Base-by-base conservation (phyloP, 2,888 invertebrate species). In the Pterostichus madidus region DNA sequence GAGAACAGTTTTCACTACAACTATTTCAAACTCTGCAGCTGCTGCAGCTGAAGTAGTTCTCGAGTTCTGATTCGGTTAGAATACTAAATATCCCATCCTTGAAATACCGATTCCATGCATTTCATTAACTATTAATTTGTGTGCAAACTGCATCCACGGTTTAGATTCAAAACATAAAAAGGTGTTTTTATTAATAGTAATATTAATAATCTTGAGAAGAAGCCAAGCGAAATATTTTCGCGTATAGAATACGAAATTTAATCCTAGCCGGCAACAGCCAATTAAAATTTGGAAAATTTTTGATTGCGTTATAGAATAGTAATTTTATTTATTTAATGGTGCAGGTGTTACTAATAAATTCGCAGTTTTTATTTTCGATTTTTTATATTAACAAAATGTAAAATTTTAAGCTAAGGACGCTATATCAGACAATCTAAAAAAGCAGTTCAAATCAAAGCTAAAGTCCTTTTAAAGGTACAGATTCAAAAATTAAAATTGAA, bases 111-210 rank as follows among this genome's bases (percentile, higher is more conserved):
- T 64, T 64, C 35, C 64, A 32, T 64, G 64, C 32, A 64, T 64
- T 64, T 64, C 64, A 64, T 64, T 64, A 64, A 64, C 64, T 32
- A 64, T 64, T 64, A 64, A 64, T 64, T 64, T 35, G 35, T 35
- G 64, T 64, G 64, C 64, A 64, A 64, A 64, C 35, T 64, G 64
- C 64, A 64, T 64, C 11, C 64, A 5, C 7, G 64, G 64, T 64
- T 31, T 13, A 31, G 64, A 35, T 64, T 35, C 32, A 32, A 35
- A 32, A 64, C 32, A 64, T 64, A 64, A 64, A 64, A 64, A 64
- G 35, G 35, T 13, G 64, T 11, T 31, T 64, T 64, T 64, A 64
- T 64, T 64, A 8, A 8, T 24, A 24, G 24, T 24, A 24, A 24
- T 24, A 24, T 24, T 24, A 24, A 24, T 24, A 24, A 24, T 24